Conservation (phyloP, 2,797 vertebrate species). For the Mormyrus proboscirostris region DNA sequence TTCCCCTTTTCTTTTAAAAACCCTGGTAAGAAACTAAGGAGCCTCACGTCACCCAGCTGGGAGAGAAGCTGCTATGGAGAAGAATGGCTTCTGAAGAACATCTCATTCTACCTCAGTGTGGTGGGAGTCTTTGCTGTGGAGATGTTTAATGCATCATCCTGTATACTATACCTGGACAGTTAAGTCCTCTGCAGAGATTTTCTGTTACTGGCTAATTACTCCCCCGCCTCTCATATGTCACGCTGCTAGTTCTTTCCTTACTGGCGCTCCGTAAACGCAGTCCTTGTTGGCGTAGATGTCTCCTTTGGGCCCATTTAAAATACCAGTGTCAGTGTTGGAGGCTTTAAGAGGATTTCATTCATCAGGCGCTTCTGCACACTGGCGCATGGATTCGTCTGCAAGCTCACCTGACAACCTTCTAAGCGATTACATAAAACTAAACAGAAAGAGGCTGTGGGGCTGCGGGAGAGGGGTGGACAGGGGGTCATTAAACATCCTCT, state of each 20-base stretch:
- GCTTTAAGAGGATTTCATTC: neutral
- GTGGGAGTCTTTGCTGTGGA: neutral
- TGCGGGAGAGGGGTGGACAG: neutral
- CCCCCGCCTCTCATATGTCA: neutral
- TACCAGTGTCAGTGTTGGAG: neutral
- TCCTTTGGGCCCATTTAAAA: neutral
- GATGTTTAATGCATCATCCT: neutral
- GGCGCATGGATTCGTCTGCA: neutral
- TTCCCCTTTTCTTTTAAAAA: neutral
- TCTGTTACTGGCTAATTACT: neutral
- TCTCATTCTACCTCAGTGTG: neutral
- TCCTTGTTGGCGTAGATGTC: neutral
- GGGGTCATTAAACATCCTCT: conserved; percentile 10
- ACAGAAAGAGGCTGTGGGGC: neutral
- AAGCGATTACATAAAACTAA: conserved; percentile 12
- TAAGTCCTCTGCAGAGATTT: neutral
- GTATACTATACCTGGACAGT: neutral
- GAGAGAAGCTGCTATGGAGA: neutral
- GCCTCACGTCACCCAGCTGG: neutral
- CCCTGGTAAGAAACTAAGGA: neutral
- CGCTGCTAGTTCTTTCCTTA: neutral
- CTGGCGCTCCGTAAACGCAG: neutral
- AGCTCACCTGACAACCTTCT: conserved; percentile 7
- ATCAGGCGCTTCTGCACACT: neutral
- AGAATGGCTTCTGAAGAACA: neutral